Evolutionary conservation across 2,797 vertebrate species (phyloP).

Genomic region (Macropodus opercularis): DNA sequence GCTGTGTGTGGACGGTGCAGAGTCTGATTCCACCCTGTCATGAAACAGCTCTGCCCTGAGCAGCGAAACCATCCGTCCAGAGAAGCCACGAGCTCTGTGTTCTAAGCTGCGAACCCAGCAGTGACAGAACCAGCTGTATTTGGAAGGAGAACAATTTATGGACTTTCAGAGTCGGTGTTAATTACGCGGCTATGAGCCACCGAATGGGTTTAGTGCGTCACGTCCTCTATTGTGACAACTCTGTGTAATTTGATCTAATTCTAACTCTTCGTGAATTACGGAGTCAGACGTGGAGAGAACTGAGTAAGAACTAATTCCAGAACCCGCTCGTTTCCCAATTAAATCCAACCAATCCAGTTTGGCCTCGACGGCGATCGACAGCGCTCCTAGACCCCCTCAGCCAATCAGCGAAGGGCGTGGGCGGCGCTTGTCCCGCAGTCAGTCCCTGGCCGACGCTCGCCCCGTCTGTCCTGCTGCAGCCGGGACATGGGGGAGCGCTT

Average conservation of each 20-base stretch:
- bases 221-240: slow-evolving; percentile 13
- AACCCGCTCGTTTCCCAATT: slow-evolving; percentile 8
- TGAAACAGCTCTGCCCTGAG: too few relatives aligned
- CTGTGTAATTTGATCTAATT: too few relatives aligned
- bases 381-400: slow-evolving; percentile 5
- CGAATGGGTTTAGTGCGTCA: slow-evolving; percentile 27
- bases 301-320: background rate
- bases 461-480: too few relatives aligned
- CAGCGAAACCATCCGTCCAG: too few relatives aligned
- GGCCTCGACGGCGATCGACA: slow-evolving; percentile 53
- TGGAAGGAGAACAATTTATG: slow-evolving; percentile 61
- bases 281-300: accelerated
- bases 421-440: slow-evolving; percentile 64
- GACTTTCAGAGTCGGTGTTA: slow-evolving; percentile 54
- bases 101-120: slow-evolving; percentile 40
- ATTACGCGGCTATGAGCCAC: slow-evolving; percentile 54
- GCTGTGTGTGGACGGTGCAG: too few relatives aligned
- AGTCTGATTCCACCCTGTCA: too few relatives aligned
- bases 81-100: slow-evolving; percentile 42
- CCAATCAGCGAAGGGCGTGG: slow-evolving; percentile 60
- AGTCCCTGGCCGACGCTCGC: slow-evolving; percentile 63
- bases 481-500: slow-evolving; percentile 83
- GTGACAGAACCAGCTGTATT: slow-evolving; percentile 47
- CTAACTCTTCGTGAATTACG: too few relatives aligned
- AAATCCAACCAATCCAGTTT: slow-evolving; percentile 32